phyloP scores from a whole-genome alignment of 1,140 invertebrate species.

The Antheraea mylitta region DNA sequence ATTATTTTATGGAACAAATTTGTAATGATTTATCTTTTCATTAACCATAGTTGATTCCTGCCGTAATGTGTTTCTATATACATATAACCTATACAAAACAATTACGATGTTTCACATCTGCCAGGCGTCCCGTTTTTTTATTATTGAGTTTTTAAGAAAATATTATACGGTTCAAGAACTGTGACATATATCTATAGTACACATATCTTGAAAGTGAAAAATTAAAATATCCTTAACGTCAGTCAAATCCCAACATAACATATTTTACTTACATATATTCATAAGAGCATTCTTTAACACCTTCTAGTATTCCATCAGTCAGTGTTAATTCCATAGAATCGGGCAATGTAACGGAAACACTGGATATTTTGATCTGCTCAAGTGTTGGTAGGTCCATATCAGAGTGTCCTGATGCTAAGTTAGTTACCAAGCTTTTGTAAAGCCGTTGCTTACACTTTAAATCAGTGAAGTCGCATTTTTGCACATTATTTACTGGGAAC shows the following conservation, averaged over 20 bases:
- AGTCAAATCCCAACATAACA: background rate
- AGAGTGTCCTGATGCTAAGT: background rate
- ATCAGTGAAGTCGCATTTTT: conserved; percentile 4
- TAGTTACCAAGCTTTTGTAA: background rate
- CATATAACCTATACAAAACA: too few relatives aligned
- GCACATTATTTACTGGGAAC: background rate
- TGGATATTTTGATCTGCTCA: background rate
- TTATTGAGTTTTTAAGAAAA: too few relatives aligned
- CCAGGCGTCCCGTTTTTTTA: too few relatives aligned
- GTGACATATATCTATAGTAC: too few relatives aligned
- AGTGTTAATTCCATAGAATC: background rate
- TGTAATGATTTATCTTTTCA: too few relatives aligned
- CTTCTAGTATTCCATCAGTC: background rate
- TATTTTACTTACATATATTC: background rate
- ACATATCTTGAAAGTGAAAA: too few relatives aligned
- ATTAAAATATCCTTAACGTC: background rate
- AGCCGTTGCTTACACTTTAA: background rate
- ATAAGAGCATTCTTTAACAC: conserved; percentile 3
- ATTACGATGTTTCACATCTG: too few relatives aligned
- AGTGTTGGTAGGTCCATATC: background rate
- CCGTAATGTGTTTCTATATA: too few relatives aligned
- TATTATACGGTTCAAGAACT: too few relatives aligned
- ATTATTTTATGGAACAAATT: too few relatives aligned
- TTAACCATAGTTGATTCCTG: too few relatives aligned
- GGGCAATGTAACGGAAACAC: background rate